phyloP scores from a whole-genome alignment of 2,888 invertebrate genomes.

The Phyllotreta cruciferae region DNA sequence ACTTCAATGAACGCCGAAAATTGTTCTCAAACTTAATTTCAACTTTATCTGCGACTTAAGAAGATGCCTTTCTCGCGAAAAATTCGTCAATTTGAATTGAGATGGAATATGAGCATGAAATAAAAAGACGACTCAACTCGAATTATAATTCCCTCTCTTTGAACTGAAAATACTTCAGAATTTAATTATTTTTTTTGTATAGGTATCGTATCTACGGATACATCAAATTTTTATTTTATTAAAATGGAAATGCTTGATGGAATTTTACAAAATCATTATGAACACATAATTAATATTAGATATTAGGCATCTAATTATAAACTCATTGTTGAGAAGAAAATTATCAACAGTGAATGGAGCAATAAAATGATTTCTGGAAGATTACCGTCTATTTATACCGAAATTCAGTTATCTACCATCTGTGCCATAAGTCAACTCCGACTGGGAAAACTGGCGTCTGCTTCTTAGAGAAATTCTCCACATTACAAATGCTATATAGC shows the following conservation, averaged over 20 bases:
- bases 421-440: constrained; percentile 9
- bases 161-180: too few relatives aligned
- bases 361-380: constrained; percentile 4
- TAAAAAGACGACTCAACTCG: not conserved
- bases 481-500: constrained; percentile 24
- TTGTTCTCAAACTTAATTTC: constrained; percentile 16
- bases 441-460: constrained; percentile 17
- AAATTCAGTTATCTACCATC: constrained; percentile 15
- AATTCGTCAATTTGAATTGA: constrained; percentile 6
- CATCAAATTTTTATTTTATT: too few relatives aligned
- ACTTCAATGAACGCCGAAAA: constrained; percentile 13
- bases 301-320: too few relatives aligned
- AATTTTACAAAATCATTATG: too few relatives aligned
- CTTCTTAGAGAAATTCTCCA: constrained; percentile 21
- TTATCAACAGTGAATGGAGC: not conserved
- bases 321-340: too few relatives aligned
- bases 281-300: too few relatives aligned
- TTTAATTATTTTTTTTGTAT: too few relatives aligned
- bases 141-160: not conserved
- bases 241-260: too few relatives aligned
- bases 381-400: constrained; percentile 1
- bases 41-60: constrained; percentile 1
- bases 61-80: not conserved
- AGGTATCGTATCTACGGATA: too few relatives aligned
- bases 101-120: constrained; percentile 11